These are phyloP conservation scores for Lymantria dispar DNA, from an alignment of 2,888 invertebrate genomes.

Conservation along the genomic window DNA sequence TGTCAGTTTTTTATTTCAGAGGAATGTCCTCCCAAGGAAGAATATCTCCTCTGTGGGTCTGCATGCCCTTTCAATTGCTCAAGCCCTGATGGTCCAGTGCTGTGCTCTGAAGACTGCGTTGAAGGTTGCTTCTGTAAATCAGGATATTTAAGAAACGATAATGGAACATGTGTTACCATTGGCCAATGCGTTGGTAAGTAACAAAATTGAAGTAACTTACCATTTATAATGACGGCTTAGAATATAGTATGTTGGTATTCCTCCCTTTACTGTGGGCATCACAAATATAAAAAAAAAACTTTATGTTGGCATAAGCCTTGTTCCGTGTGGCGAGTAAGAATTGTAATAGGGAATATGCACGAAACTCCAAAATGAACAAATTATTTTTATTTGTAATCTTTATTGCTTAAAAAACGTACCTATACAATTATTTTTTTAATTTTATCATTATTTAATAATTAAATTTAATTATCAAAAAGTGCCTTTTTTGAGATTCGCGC, in stretches of 20 bases:
- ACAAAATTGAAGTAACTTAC: not conserved
- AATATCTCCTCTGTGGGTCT: conserved; percentile 67
- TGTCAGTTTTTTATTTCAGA: conserved; percentile 37
- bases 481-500: too few species aligned
- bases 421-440: too few species aligned
- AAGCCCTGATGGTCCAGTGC: conserved; percentile 47
- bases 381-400: too few species aligned
- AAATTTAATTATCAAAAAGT: too few species aligned
- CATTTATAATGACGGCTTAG: not conserved
- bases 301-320: too few species aligned
- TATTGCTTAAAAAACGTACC: too few species aligned
- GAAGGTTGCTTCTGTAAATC: conserved; percentile 72
- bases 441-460: too few species aligned
- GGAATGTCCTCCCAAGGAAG: conserved; percentile 69
- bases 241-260: not conserved
- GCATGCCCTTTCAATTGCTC: conserved; percentile 67
- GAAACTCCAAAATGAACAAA: too few species aligned
- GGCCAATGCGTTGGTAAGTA: conserved; percentile 52
- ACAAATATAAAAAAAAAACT: too few species aligned
- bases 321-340: too few species aligned
- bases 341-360: too few species aligned
- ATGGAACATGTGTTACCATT: conserved; percentile 61
- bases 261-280: not conserved
- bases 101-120: conserved; percentile 56
- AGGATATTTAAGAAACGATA: conserved; percentile 61